Evolutionary conservation across 2,113 vertebrate genomes (phyloP).

Genomic region (Origma solitaria): DNA sequence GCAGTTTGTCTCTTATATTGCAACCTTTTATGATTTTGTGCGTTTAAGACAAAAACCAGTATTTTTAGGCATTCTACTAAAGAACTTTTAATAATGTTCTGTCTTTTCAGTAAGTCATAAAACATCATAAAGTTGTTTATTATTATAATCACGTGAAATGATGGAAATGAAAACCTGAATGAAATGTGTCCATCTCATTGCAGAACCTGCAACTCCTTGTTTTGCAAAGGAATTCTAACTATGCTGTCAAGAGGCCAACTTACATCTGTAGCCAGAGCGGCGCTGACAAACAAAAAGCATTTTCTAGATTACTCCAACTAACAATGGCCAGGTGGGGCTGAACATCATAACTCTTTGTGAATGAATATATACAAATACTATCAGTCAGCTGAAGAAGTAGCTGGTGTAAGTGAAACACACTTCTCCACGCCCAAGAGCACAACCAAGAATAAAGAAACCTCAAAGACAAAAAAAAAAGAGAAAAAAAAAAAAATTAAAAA

Average conservation of each 20-base stretch:
- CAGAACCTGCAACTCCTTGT: background rate
- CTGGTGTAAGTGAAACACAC: accelerated
- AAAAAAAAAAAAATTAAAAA: no score
- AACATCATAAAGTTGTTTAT: background rate
- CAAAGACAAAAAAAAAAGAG: accelerated
- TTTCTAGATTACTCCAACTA: slow-evolving; percentile 2
- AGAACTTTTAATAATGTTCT: background rate
- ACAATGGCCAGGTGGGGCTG: background rate
- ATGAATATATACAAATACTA: background rate
- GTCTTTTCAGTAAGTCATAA: background rate
- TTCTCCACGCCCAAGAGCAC: background rate
- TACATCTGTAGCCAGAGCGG: background rate
- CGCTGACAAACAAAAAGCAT: background rate
- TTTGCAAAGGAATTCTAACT: background rate
- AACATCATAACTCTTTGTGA: background rate
- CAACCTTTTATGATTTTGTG: background rate
- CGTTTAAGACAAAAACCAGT: background rate
- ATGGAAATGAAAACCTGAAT: background rate
- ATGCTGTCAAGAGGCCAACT: background rate
- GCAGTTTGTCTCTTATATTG: background rate
- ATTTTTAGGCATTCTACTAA: background rate
- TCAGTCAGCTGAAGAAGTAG: background rate
- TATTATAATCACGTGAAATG: accelerated
- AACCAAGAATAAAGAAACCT: background rate
- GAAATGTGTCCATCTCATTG: background rate